These are phyloP conservation scores for Gymnobelideus leadbeateri DNA, from an alignment of 2,113 vertebrate genomes.

Conservation along the genomic window DNA sequence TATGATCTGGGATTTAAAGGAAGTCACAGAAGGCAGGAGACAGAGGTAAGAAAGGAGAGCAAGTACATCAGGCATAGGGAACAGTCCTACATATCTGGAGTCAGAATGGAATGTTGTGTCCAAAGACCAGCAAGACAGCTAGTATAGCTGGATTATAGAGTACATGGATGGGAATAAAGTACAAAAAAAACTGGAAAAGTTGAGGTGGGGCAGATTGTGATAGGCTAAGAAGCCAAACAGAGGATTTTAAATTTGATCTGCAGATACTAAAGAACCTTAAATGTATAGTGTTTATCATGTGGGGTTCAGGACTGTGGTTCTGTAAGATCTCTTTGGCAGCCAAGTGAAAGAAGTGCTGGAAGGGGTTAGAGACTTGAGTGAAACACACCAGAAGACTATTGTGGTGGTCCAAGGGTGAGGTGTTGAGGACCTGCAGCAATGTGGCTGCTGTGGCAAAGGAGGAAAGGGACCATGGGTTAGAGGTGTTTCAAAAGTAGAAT, in stretches of 20 bases:
- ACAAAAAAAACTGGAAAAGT: not conserved
- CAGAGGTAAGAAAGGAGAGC: not conserved
- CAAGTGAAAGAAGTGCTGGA: not conserved
- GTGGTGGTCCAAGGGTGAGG: not conserved
- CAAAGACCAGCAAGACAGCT: not conserved
- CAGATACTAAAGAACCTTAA: not conserved
- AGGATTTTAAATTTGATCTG: not conserved
- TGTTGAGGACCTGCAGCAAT: not conserved
- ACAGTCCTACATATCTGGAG: not conserved
- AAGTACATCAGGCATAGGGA: not conserved
- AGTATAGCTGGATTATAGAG: not conserved
- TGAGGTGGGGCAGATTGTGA: not conserved
- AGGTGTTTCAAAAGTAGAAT: not conserved
- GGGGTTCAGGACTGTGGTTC: not conserved
- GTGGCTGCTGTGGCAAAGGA: not conserved
- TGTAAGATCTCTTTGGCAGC: not conserved
- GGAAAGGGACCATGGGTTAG: not conserved
- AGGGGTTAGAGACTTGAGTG: not conserved
- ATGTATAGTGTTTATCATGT: not conserved
- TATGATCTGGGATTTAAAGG: not conserved
- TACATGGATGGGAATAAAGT: not conserved
- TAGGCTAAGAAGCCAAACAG: not conserved
- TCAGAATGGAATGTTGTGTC: not conserved
- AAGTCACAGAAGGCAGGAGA: not conserved
- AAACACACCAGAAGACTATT: not conserved